Percentiles rank a stretch among this genome's conserved stretches.
phyloP scores from a whole-genome alignment of 2,888 invertebrate species.

The Lasioglossum marginatum region DNA sequence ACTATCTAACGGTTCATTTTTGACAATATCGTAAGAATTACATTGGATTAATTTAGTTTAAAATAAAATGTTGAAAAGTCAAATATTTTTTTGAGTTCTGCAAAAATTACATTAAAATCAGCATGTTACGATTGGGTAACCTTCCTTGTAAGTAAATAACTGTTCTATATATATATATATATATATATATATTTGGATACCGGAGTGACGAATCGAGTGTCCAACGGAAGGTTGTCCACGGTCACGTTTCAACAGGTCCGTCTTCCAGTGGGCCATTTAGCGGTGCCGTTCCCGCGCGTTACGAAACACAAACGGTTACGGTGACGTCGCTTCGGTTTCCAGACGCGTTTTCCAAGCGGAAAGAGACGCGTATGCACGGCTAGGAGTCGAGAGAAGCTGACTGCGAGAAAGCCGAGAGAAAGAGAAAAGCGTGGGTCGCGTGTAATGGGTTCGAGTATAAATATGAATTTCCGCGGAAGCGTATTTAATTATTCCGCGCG shows the following conservation, averaged over 20 bases:
- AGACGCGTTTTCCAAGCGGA: conserved; percentile 13
- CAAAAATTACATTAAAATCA: too few relatives aligned
- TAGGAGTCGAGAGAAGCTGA: neutral
- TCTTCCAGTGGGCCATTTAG: conserved; percentile 18
- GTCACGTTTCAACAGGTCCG: conserved; percentile 39
- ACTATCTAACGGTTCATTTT: too few relatives aligned
- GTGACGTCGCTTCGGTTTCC: neutral
- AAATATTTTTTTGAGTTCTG: too few relatives aligned
- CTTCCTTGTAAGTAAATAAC: neutral
- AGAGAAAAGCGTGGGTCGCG: conserved; percentile 26
- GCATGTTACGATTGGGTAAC: too few relatives aligned
- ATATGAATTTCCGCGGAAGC: conserved; percentile 74
- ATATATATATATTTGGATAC: too few relatives aligned
- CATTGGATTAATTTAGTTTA: too few relatives aligned
- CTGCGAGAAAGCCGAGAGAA: neutral
- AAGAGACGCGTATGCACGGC: neutral
- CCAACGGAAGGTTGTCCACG: neutral
- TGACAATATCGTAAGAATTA: too few relatives aligned
- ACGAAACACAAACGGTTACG: conserved; percentile 36
- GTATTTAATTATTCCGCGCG: conserved; percentile 76
- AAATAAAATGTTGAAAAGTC: too few relatives aligned
- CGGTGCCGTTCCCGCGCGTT: conserved; percentile 6
- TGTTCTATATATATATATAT: too few relatives aligned
- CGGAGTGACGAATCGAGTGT: neutral
- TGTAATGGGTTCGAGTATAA: conserved; percentile 75